Conservation (phyloP, 2,797 vertebrate genomes). For the Meda fulgida region DNA sequence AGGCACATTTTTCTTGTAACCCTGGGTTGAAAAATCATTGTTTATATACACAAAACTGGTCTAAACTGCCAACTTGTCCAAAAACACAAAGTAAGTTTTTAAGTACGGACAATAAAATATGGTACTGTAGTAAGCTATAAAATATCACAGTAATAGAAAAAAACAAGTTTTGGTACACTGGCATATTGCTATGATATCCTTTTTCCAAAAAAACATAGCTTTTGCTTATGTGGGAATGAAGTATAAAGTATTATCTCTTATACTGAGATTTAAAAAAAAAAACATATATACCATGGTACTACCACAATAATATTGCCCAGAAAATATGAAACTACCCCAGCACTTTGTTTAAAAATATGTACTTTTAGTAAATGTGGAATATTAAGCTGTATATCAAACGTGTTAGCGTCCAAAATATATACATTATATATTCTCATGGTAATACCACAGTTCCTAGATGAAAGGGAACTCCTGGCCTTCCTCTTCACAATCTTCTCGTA, state of each 20-base stretch:
- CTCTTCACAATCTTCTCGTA: background rate
- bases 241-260: background rate
- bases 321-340: background rate
- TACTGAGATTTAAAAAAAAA: background rate
- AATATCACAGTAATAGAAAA: background rate
- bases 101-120: background rate
- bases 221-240: background rate
- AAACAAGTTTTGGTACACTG: background rate
- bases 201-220: background rate
- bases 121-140: background rate
- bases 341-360: background rate
- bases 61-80: background rate
- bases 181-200: background rate
- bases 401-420: too few relatives aligned
- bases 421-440: background rate
- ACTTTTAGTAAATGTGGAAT: background rate
- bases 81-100: background rate
- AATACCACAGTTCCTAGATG: background rate
- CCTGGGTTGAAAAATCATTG: background rate
- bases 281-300: background rate
- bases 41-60: background rate
- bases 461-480: background rate
- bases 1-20: background rate
- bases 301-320: background rate
- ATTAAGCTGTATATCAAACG: too few relatives aligned